Percentiles rank a stretch among this genome's conserved stretches.
Conservation (phyloP, 2,113 vertebrate genomes). For the Poicephalus gulielmi region DNA sequence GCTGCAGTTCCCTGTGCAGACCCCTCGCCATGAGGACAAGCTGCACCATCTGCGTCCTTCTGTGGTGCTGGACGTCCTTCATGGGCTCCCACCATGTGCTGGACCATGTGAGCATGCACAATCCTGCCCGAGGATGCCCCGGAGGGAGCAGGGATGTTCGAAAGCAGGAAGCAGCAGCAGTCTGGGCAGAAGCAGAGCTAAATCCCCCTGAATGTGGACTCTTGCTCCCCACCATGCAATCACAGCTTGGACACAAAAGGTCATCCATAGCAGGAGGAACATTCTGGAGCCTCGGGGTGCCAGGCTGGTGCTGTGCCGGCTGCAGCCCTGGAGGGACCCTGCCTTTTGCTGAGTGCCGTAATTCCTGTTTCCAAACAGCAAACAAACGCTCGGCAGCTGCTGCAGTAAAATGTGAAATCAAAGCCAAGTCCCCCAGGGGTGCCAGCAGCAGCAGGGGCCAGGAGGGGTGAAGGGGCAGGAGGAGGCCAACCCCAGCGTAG, state of each 20-base stretch:
- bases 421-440: neutral
- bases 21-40: neutral
- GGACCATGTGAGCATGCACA: accelerated
- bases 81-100: neutral
- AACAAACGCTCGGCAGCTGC: slow-evolving; percentile 4
- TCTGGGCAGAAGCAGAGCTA: neutral
- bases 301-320: neutral
- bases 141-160: neutral
- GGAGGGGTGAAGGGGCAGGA: neutral
- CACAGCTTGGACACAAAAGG: neutral
- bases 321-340: neutral
- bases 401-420: neutral
- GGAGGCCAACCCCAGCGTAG: accelerated
- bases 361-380: neutral
- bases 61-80: accelerated
- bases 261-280: neutral
- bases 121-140: neutral
- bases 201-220: accelerated
- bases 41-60: accelerated
- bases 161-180: neutral
- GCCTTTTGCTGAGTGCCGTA: accelerated
- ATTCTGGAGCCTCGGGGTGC: accelerated
- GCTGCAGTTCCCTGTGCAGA: accelerated
- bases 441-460: accelerated
- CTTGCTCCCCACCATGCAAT: accelerated